phyloP scores from a whole-genome alignment of 2,888 invertebrate species.

The Tetanocera ferruginea region DNA sequence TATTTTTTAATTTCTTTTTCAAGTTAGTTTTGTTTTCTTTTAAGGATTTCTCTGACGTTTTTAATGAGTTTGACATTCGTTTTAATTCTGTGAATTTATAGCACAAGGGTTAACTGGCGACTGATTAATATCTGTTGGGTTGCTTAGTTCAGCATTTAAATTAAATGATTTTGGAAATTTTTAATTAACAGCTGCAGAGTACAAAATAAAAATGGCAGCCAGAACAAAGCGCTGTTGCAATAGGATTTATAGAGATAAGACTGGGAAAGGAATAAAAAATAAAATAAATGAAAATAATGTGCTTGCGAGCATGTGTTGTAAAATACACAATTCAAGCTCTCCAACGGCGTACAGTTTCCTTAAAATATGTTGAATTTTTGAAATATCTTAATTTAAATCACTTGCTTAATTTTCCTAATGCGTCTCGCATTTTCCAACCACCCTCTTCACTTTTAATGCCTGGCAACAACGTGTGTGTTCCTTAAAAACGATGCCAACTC shows the following conservation, averaged over 20 bases:
- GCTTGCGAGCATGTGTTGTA: too few species aligned
- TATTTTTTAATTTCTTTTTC: neutral
- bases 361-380: too few species aligned
- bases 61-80: constrained; percentile 38
- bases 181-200: constrained; percentile 30
- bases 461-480: constrained; percentile 19
- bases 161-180: constrained; percentile 6
- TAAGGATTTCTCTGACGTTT: neutral
- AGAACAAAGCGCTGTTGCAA: neutral
- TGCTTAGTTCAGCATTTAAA: neutral
- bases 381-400: neutral
- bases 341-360: too few species aligned
- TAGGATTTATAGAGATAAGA: neutral
- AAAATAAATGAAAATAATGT: too few species aligned
- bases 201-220: neutral
- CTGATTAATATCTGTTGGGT: constrained; percentile 32
- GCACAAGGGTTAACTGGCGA: constrained; percentile 29
- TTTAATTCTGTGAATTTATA: constrained; percentile 32
- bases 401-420: neutral
- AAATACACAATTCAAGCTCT: too few species aligned
- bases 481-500: neutral
- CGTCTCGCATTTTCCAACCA: neutral
- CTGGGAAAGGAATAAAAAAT: too few species aligned
- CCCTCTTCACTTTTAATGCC: too few species aligned
- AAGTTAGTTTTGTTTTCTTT: neutral